These are phyloP conservation scores for Euzophera pinguis DNA, from an alignment of 2,888 invertebrate genomes.

Conservation along the genomic window DNA sequence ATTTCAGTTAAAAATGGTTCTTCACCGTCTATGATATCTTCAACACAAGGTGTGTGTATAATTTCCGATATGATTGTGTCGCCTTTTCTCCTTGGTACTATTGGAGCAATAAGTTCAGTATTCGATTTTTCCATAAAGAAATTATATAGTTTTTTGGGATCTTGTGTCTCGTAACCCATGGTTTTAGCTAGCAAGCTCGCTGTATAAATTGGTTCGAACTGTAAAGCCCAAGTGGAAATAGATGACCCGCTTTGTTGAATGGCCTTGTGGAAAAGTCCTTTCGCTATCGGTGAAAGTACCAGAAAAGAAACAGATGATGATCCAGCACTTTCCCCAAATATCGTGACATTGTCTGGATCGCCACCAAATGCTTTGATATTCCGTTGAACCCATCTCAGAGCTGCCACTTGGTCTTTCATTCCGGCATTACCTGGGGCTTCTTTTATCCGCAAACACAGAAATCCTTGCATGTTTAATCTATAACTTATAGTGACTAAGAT, in stretches of 20 bases:
- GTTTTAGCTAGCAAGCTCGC: constrained; percentile 53
- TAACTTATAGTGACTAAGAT: constrained; percentile 62
- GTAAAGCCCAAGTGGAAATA: constrained; percentile 49
- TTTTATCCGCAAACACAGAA: constrained; percentile 34
- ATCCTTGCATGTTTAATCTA: constrained; percentile 50
- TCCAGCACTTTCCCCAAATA: constrained; percentile 67
- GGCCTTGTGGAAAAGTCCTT: constrained; percentile 60
- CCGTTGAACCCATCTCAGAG: constrained; percentile 34
- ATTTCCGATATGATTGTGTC: constrained; percentile 46
- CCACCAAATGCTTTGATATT: constrained; percentile 41
- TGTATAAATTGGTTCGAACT: constrained; percentile 49
- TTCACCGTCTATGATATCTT: constrained; percentile 45
- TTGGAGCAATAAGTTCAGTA: constrained; percentile 46
- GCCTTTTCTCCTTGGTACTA: constrained; percentile 48
- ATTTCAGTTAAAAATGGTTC: constrained; percentile 55
- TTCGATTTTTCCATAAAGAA: constrained; percentile 48
- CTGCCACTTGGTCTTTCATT: constrained; percentile 39
- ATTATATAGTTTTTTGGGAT: constrained; percentile 49
- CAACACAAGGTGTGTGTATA: constrained; percentile 53
- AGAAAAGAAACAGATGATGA: constrained; percentile 55
- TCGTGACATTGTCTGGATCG: constrained; percentile 36
- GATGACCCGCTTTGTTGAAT: constrained; percentile 65
- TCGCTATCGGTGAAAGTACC: constrained; percentile 57
- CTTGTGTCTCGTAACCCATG: constrained; percentile 44
- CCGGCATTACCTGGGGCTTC: constrained; percentile 42